Evolutionary conservation across 2,113 vertebrate genomes (phyloP).

Genomic region (Misgurnus anguillicaudatus): DNA sequence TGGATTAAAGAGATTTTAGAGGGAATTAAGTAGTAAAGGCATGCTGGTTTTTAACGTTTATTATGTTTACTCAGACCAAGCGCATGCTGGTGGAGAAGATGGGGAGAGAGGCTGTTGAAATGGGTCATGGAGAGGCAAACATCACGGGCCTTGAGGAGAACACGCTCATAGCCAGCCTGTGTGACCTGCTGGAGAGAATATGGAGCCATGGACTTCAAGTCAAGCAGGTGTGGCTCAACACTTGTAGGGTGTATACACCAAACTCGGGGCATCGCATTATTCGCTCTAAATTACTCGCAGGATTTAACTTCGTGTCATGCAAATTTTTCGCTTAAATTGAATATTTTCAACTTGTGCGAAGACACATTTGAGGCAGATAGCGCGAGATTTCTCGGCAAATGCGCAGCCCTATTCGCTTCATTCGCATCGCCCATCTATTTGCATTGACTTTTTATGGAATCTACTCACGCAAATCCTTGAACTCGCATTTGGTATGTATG

Average conservation of each 20-base stretch:
- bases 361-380: too few species aligned
- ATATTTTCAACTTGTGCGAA: too few species aligned
- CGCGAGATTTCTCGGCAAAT: too few species aligned
- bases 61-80: conserved; percentile 83
- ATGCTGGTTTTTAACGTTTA: background rate
- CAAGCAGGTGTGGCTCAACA: conserved; percentile 82
- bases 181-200: conserved; percentile 94
- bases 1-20: background rate
- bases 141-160: conserved; percentile 95
- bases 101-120: conserved; percentile 91
- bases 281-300: too few species aligned
- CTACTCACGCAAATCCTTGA: too few species aligned
- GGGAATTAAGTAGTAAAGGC: background rate
- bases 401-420: too few species aligned
- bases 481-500: too few species aligned
- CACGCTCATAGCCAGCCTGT: conserved; percentile 92
- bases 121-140: conserved; percentile 91
- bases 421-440: too few species aligned
- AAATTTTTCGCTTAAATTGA: too few species aligned
- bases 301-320: too few species aligned
- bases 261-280: background rate
- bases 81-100: conserved; percentile 98
- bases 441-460: too few species aligned
- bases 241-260: background rate
- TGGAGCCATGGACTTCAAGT: conserved; percentile 96